phyloP scores from a whole-genome alignment of 2,797 vertebrate genomes.

The Argentina silus region DNA sequence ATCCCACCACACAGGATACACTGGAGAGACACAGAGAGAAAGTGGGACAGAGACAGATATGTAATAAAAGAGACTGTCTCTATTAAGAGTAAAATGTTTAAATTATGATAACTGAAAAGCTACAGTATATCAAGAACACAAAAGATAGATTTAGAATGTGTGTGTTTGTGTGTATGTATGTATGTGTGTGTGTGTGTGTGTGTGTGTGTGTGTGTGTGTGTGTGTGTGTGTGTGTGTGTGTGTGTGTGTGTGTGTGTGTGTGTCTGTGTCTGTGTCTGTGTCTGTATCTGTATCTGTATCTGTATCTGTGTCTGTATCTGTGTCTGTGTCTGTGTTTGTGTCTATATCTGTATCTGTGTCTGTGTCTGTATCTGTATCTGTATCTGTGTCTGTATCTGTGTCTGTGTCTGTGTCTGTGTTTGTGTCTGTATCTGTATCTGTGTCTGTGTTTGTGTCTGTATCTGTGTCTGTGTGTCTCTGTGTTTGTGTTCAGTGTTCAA shows the following conservation, averaged over 20 bases:
- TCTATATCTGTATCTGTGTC: not conserved
- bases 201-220: not conserved
- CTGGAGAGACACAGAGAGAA: not conserved
- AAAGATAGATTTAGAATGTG: not conserved
- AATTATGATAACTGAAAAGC: not conserved
- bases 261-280: not conserved
- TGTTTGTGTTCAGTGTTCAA: too few relatives aligned
- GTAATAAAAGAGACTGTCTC: too few relatives aligned
- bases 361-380: not conserved
- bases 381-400: not conserved
- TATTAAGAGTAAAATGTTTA: not conserved
- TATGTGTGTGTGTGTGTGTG: not conserved
- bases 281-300: not conserved
- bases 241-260: not conserved
- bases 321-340: not conserved
- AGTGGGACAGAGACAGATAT: not conserved
- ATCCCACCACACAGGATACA: constrained; percentile 4
- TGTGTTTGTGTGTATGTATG: not conserved
- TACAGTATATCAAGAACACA: not conserved
- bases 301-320: too few relatives aligned
- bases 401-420: not conserved
- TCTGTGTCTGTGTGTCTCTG: too few relatives aligned
- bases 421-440: not conserved
- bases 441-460: not conserved
- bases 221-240: not conserved